phyloP scores from a whole-genome alignment of 1,140 invertebrate genomes.

The Drosophila sproati region DNA sequence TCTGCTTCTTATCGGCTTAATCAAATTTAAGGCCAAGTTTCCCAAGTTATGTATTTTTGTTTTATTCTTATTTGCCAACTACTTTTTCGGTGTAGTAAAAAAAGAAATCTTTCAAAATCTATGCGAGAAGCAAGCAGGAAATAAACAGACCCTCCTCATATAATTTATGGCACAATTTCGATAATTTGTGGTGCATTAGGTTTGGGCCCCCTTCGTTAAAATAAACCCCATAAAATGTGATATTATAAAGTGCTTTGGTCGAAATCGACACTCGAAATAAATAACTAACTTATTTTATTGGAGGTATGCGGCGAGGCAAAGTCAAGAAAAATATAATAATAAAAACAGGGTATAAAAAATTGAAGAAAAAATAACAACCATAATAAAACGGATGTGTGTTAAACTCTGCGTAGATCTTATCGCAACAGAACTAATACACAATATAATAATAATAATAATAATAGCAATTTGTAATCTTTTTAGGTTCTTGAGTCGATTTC shows the following conservation, averaged over 20 bases:
- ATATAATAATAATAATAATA: slow-evolving; percentile 78
- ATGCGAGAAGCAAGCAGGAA: slow-evolving; percentile 31
- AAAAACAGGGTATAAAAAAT: slow-evolving; percentile 6
- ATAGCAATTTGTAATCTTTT: slow-evolving; percentile 77
- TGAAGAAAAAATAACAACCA: slow-evolving; percentile 9
- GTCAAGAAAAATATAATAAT: not conserved
- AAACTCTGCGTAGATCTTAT: slow-evolving; percentile 74
- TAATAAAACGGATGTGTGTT: slow-evolving; percentile 34
- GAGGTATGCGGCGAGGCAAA: not conserved
- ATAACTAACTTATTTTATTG: slow-evolving; percentile 82
- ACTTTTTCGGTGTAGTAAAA: slow-evolving; percentile 8
- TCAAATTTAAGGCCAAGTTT: slow-evolving; percentile 22
- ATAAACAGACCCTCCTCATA: slow-evolving; percentile 21
- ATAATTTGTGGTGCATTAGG: slow-evolving; percentile 63
- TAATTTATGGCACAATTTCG: slow-evolving; percentile 78
- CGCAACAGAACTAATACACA: slow-evolving; percentile 71
- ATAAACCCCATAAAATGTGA: slow-evolving; percentile 60
- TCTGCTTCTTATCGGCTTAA: slow-evolving; percentile 39
- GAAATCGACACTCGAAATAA: slow-evolving; percentile 67
- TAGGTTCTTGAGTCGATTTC: slow-evolving; percentile 65
- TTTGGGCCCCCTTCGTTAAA: slow-evolving; percentile 23
- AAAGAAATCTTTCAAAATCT: slow-evolving; percentile 36
- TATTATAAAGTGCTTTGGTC: slow-evolving; percentile 55
- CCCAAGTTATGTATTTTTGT: slow-evolving; percentile 16
- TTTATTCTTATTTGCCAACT: not conserved